Base-by-base conservation (phyloP, 1,140 invertebrate species). In the Drusus annulatus region DNA sequence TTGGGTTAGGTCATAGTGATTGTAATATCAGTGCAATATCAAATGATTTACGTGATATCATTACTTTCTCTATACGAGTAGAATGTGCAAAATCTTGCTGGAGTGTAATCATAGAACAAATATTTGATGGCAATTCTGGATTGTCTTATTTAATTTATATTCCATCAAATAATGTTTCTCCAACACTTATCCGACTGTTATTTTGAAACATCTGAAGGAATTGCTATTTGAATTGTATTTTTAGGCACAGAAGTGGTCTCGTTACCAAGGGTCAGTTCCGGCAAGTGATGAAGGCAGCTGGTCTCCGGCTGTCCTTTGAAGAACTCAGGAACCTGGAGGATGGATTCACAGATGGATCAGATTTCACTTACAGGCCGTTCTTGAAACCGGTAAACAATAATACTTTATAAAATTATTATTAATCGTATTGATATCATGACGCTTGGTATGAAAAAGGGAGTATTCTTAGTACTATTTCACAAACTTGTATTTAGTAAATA, bases 311-410 rank as follows among this genome's bases (percentile, higher is more conserved):
- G 3, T 90, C 93, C 0, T 86, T 90, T 62, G 89, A 91, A 81
- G 93, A 94, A 81, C 86, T 88, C 80, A 89, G 93, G 62, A 94
- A 93, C 85, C 91, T 91, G 62, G 92, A 95, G 84, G 91, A 94
- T 84, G 85, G 92, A 76, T 94, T 63, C 8, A 50, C n/a, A 1
- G 56, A 76, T 8, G 21, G 19, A 6, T 28, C 16, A 15, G 71
- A 75, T 21, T 75, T 75, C 25, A 36, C 51, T 7, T 75, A 75
- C 17, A 75, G 71, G 7, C 71, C 52, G 2, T 75, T 75, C 71
- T 58, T 75, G 71, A 75, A 58, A 58, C 71, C 56, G 71, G 71
- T 75, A 13, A 31, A n/a, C 51, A 21, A 2, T n/a, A n/a, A n/a
- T n/a, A 21, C 25, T 56, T 56, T 3, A 56, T 2, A 56, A 19